Base-by-base conservation (phyloP, 2,797 vertebrate genomes). In the Crypturellus tataupa region DNA sequence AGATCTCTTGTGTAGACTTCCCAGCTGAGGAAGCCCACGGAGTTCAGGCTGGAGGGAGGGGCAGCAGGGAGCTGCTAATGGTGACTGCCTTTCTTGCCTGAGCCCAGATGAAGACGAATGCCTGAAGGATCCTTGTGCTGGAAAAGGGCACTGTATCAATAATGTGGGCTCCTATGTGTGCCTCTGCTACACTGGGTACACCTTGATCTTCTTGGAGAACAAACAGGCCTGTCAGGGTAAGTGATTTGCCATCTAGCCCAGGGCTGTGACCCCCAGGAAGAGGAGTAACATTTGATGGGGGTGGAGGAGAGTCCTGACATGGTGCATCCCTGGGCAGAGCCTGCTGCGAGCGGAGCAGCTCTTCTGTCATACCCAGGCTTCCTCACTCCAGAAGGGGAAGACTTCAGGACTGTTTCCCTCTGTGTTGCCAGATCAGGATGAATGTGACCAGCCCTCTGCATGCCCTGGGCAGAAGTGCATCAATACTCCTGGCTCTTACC, bases 221-320 rank as follows among this genome's bases (percentile, higher is more conserved):
- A 98, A 96, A 75, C 99, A 98, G 97, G 98, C 97, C 94, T 99
- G 99, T 97, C 98, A 98, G 98, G 99, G 99, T 99, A 95, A 98
- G 98, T 47, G 40, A 10, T 31, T n/a, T 24, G 35, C 60, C 1
- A 0, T 42, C 67, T n/a, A 9, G 44, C 40, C 58, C 29, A 33
- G 25, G 18, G 62, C 59, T 91, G 59, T 42, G 24, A 33, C 31
- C 9, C 11, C 33, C 21, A 21, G 21, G 21, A 10, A 59, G 39
- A 40, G 12, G 8, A 35, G 18, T 27, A 35, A 10, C 13, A 47
- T 35, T 70, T 53, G 51, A 18, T 56, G 20, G 25, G 16, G 11
- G 42, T 31, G 24, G 70, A 89, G 63, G 15, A 88, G 33, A 67
- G 12, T n/a, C 18, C 21, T 6, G 13, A 25, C 8, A n/a, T 1